phyloP scores from a whole-genome alignment of 2,113 vertebrate genomes.

The Epinephelus lanceolatus region DNA sequence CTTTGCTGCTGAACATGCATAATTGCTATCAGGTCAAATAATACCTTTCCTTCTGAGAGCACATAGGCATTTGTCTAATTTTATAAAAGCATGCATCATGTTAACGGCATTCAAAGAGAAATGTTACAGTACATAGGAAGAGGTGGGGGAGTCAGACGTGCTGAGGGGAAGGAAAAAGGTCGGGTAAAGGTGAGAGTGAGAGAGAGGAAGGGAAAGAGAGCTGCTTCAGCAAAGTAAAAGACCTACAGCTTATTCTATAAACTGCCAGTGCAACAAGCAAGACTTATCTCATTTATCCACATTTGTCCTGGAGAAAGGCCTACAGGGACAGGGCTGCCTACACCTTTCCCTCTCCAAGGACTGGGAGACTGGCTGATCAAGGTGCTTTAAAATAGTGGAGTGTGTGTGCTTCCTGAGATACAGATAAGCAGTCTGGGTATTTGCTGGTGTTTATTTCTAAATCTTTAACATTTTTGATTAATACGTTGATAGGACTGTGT shows the following conservation, averaged over 20 bases:
- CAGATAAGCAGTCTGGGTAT: conserved; percentile 9
- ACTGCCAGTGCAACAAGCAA: conserved; percentile 61
- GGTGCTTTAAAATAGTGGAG: conserved; percentile 12
- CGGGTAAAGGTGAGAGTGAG: conserved; percentile 58
- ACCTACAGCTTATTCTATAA: conserved; percentile 56
- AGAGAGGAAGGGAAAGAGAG: conserved; percentile 59
- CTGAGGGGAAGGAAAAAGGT: conserved; percentile 47
- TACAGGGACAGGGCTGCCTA: conserved; percentile 21
- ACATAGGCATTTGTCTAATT: conserved; percentile 46
- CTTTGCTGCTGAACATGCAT: conserved; percentile 58
- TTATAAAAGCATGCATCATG: conserved; percentile 43
- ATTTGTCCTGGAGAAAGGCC: conserved; percentile 60
- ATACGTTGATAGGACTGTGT: background rate
- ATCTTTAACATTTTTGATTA: conserved; percentile 11
- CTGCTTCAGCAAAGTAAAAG: conserved; percentile 57
- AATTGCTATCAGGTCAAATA: conserved; percentile 66
- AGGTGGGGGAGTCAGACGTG: conserved; percentile 29
- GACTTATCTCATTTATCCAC: conserved; percentile 73
- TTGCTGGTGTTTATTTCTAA: background rate
- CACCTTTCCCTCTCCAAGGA: conserved; percentile 43
- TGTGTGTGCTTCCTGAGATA: background rate
- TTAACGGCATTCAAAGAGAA: conserved; percentile 44
- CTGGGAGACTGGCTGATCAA: conserved; percentile 23
- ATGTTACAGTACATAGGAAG: conserved; percentile 23
- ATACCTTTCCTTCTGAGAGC: conserved; percentile 52